Evolutionary conservation across 2,797 vertebrate genomes (phyloP).

Genomic region (Halcyon chelicuti): DNA sequence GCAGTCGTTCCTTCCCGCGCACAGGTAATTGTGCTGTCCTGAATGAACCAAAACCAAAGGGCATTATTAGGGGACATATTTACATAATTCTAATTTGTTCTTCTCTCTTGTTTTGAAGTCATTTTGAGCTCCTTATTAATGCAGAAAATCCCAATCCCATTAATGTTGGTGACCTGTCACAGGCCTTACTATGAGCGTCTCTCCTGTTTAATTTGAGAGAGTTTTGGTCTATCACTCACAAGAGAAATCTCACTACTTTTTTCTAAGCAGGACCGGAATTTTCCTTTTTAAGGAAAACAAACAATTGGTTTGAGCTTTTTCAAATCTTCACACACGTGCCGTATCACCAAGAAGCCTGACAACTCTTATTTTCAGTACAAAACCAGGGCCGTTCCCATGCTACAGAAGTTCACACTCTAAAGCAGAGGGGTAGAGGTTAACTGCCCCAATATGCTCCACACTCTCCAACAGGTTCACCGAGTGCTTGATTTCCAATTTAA

Average conservation of each 20-base stretch:
- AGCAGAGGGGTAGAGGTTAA: background rate
- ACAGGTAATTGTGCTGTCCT: constrained; percentile 99
- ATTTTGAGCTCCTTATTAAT: background rate
- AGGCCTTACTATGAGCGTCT: background rate
- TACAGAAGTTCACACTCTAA: background rate
- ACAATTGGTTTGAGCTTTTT: background rate
- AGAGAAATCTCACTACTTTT: background rate
- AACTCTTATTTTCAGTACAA: background rate
- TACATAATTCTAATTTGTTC: constrained; percentile 4
- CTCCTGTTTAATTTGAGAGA: background rate
- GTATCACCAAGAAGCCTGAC: background rate
- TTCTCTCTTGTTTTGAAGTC: background rate
- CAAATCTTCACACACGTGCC: background rate
- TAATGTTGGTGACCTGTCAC: background rate
- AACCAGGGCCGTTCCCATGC: background rate
- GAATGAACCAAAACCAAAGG: constrained; percentile 64
- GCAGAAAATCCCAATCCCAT: background rate
- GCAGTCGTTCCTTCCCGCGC: constrained; percentile 97
- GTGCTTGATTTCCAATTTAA: background rate
- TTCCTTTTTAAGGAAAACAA: background rate
- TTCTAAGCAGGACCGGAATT: background rate
- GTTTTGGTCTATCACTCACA: background rate
- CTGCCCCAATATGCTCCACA: background rate
- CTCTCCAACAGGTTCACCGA: background rate
- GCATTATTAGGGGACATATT: constrained; percentile 14